Conservation (phyloP, 2,888 invertebrate species). For the Antitype chi region DNA sequence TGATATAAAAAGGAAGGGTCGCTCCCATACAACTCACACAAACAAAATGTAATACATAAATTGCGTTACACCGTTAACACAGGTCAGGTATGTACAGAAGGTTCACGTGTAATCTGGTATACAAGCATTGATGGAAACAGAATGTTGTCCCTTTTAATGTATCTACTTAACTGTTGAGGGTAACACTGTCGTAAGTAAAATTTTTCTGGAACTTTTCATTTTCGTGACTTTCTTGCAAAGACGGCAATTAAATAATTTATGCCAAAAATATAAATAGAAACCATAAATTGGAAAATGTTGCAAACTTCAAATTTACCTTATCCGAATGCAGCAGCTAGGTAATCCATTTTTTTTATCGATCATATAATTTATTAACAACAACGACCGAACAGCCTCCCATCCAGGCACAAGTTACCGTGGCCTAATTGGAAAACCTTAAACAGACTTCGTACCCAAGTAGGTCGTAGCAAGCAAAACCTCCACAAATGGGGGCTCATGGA, state of each 20-base stretch:
- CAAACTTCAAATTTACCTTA: not conserved
- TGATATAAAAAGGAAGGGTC: slow-evolving; percentile 73
- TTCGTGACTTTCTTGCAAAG: not conserved
- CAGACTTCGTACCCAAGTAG: no score
- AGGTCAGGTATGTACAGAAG: slow-evolving; percentile 15
- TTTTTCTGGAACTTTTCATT: not conserved
- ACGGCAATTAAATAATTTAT: not conserved
- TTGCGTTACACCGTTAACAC: slow-evolving; percentile 51
- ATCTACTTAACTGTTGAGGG: not conserved
- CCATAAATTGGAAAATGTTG: not conserved
- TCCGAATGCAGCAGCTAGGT: no score
- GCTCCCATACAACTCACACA: slow-evolving; percentile 59
- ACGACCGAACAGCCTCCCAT: not conserved
- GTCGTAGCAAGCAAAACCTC: no score
- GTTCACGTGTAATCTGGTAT: not conserved
- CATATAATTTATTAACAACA: not conserved
- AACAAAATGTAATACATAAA: slow-evolving; percentile 63
- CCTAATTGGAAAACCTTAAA: no score
- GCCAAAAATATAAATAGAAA: not conserved
- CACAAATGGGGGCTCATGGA: no score
- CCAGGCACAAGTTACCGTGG: no score
- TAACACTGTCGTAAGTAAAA: not conserved
- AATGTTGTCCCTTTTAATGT: not conserved
- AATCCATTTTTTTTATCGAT: not conserved
- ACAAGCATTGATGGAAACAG: not conserved